These are phyloP conservation scores for Heterodera schachtii DNA, from an alignment of 1,140 invertebrate species.

Conservation along the genomic window DNA sequence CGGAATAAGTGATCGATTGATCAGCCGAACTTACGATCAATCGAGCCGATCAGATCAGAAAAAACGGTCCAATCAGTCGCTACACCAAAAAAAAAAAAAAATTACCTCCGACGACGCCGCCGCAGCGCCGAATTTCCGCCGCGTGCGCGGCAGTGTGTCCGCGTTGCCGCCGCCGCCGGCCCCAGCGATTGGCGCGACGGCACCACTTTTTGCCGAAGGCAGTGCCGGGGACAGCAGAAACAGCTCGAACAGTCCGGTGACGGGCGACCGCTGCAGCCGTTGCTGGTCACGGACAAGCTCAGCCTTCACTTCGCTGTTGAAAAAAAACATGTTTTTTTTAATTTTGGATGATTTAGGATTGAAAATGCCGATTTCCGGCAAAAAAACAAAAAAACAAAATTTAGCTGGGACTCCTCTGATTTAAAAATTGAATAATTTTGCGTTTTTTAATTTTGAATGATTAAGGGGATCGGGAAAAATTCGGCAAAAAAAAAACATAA, in stretches of 20 bases:
- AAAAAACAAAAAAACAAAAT: background rate
- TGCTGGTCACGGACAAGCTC: constrained; percentile 43
- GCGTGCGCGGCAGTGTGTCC: constrained; percentile 21
- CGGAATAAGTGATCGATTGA: too few relatives aligned
- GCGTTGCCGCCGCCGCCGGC: background rate
- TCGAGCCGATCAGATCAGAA: too few relatives aligned
- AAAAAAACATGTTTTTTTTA: constrained; percentile 1
- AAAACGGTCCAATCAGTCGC: too few relatives aligned
- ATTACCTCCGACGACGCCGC: constrained; percentile 2
- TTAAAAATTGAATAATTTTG: too few relatives aligned
- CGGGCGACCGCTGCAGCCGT: constrained; percentile 32
- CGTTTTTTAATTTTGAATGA: too few relatives aligned
- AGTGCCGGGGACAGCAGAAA: constrained; percentile 19
- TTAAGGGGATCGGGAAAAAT: too few relatives aligned
- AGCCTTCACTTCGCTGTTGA: constrained; percentile 54
- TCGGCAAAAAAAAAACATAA: too few relatives aligned
- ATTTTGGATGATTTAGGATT: background rate
- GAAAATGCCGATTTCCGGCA: background rate
- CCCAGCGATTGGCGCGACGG: background rate
- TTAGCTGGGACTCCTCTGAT: too few relatives aligned
- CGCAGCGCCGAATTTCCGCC: constrained; percentile 16
- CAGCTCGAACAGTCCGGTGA: constrained; percentile 24
- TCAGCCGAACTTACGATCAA: too few relatives aligned
- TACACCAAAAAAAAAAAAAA: too few relatives aligned
- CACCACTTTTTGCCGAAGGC: background rate